Evolutionary conservation across 92 coral and sea anemone genomes (phyloP), one percentile per base, ranked within the genome.

Genomic region (Heteractis magnifica): DNA sequence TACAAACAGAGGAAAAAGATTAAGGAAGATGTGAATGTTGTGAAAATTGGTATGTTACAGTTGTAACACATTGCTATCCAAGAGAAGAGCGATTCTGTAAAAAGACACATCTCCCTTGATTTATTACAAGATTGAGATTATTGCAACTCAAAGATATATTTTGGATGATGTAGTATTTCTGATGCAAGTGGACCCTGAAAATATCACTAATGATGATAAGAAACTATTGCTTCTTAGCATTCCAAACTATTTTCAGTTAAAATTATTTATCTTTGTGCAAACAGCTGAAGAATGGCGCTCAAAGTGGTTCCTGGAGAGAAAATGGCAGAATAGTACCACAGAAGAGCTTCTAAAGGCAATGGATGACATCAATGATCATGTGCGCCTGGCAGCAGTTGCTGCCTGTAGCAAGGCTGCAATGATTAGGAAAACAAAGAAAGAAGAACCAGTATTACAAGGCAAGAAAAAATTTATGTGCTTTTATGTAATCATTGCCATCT

Each of bases 221-320:
- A 26, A 26, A 26, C 34, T 26, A 26, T 26, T 26, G 34, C 34
- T 26, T 26, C 34, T 26, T 26, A 26, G 34, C 34, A 26, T 2
- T 34, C 44, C 44, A 34, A 34, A 34, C 44, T 34, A 34, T 34
- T 34, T 34, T 34, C 3, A 34, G 44, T 2, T 34, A 34, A 34
- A 34, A 34, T 0, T 34, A 34, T 34, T 34, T 34, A 34, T 34
- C 44, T 34, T 34, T 34, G 3, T 34, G 44, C 44, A 52, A 49
- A 15, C 78, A 97, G 99, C 93, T 87, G 99, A 97, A 78, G 99
- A 97, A 58, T 97, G 99, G 99, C 79, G 99, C 64, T 94, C 93
- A 74, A 97, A 94, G 79, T 97, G 99, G 99, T 89, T 97, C 81
- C 91, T 97, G 70, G 99, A 97, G 73, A 90, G 96, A 75, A 94